Percentiles rank a stretch among this genome's conserved stretches.
These are phyloP conservation scores for Neosilurus hyrtlii DNA, from an alignment of 2,797 vertebrate species.

Conservation along the genomic window DNA sequence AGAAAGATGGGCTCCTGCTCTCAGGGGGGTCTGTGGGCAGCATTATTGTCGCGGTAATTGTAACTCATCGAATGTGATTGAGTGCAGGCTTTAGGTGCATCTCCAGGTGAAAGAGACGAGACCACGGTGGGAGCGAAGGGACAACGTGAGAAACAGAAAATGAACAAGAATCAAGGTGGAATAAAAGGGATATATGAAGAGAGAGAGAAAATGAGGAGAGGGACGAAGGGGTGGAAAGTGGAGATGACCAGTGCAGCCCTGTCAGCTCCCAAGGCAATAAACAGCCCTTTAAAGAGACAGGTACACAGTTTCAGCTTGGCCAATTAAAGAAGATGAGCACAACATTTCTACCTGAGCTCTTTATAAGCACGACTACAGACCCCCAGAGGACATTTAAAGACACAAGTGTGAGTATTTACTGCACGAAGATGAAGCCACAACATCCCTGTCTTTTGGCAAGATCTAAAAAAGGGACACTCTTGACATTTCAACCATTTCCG, in stretches of 20 bases:
- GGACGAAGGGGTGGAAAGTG: constrained; percentile 33
- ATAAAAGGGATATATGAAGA: constrained; percentile 24
- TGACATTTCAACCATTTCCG: constrained; percentile 3
- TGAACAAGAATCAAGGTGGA: constrained; percentile 27
- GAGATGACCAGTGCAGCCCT: constrained; percentile 56
- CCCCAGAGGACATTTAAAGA: constrained; percentile 52
- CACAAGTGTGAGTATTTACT: constrained; percentile 30
- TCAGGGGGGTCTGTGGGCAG: constrained; percentile 57
- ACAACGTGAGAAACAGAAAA: constrained; percentile 26
- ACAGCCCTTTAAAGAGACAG: constrained; percentile 71
- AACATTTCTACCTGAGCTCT: constrained; percentile 44
- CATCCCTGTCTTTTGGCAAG: constrained; percentile 2
- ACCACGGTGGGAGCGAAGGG: neutral
- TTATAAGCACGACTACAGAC: constrained; percentile 37
- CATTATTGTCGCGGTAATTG: constrained; percentile 65
- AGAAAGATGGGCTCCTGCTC: constrained; percentile 11
- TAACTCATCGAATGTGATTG: constrained; percentile 73
- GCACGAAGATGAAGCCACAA: constrained; percentile 49
- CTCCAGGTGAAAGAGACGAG: constrained; percentile 45
- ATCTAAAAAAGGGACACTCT: constrained; percentile 29
- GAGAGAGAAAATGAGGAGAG: constrained; percentile 47
- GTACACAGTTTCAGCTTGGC: constrained; percentile 56
- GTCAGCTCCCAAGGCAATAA: constrained; percentile 67
- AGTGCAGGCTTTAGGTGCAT: constrained; percentile 64
- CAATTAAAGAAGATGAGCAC: constrained; percentile 54